Percentiles rank a stretch among this genome's conserved stretches.
phyloP scores from a whole-genome alignment of 2,113 vertebrate species.

The human (Homo sapiens) region GRCh38 chr21:17389001-17389500 shows the following conservation, averaged over 20 bases:
- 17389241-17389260: neutral
- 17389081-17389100: neutral
- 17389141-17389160: neutral
- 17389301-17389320: neutral
- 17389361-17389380: neutral
- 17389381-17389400: neutral
- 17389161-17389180: neutral
- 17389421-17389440: neutral
- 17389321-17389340: neutral
- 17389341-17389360: neutral
- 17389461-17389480: neutral
- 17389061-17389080: neutral
- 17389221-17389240: neutral
- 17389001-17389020: neutral
- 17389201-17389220: neutral
- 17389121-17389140: neutral
- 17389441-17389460: neutral
- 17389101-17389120: neutral
- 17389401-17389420: neutral
- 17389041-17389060: neutral
- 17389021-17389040: neutral
- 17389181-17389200: neutral
- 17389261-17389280: neutral
- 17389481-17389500: constrained; percentile 40
- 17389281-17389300: neutral